These are phyloP conservation scores for Glareola pratincola DNA, from an alignment of 2,113 vertebrate genomes.

Conservation along the genomic window DNA sequence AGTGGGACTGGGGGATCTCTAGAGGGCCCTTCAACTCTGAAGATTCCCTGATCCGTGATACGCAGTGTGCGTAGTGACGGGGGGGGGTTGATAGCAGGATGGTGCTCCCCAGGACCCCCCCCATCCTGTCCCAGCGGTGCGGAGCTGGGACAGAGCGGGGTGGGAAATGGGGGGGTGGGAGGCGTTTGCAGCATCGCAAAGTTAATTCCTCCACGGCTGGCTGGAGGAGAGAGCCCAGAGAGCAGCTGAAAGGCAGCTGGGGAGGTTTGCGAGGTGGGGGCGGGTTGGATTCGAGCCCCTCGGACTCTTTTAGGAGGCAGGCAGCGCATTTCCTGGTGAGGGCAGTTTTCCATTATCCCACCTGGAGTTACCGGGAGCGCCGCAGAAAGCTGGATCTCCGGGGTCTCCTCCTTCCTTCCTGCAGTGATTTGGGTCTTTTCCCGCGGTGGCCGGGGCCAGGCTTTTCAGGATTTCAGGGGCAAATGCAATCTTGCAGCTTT, in stretches of 20 bases:
- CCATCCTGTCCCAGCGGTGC: rapidly evolving
- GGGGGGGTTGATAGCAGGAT: neutral
- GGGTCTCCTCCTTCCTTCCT: neutral
- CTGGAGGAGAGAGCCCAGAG: neutral
- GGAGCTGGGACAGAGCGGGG: neutral
- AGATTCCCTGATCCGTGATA: rapidly evolving
- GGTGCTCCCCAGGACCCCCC: too few relatives aligned
- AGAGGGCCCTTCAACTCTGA: too few relatives aligned
- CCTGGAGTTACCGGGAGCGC: rapidly evolving
- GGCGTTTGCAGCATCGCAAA: neutral
- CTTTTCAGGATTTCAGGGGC: neutral
- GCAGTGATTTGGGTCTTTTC: neutral
- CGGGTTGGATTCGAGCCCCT: neutral
- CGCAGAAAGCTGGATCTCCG: neutral
- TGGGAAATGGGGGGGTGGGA: neutral
- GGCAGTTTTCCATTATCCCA: rapidly evolving
- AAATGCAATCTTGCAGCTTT: neutral
- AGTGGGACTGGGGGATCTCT: too few relatives aligned
- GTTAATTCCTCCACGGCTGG: neutral
- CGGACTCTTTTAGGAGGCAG: neutral
- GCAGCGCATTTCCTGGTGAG: neutral
- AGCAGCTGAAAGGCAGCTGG: slow-evolving; percentile 37
- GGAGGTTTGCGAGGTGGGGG: neutral
- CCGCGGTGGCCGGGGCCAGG: rapidly evolving
- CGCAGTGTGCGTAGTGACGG: rapidly evolving